Evolutionary conservation across 2,888 invertebrate genomes (phyloP).

Genomic region (Bombylius major): DNA sequence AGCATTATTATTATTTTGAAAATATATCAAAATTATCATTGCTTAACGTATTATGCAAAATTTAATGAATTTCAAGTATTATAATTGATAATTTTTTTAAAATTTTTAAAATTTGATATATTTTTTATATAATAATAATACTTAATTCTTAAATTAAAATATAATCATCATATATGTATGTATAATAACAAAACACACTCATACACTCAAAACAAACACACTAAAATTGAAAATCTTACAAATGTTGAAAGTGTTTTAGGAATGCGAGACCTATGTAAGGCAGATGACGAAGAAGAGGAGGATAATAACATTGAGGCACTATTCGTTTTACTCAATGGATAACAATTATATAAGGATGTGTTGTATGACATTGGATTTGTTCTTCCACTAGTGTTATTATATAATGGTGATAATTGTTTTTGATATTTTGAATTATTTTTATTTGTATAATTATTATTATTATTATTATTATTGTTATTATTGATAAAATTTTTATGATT

Average conservation of each 20-base stretch:
- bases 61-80: no score
- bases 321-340: conserved; percentile 15
- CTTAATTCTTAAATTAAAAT: no score
- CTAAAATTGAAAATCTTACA: conserved; percentile 28
- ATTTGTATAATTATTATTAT: conserved; percentile 12
- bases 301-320: conserved; percentile 28
- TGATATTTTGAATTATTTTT: neutral
- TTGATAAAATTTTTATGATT: conserved; percentile 7
- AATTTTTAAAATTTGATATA: no score
- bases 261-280: conserved; percentile 38
- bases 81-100: no score
- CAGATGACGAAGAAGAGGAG: conserved; percentile 39
- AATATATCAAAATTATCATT: no score
- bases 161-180: no score
- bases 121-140: no score
- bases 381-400: conserved; percentile 17
- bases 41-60: no score
- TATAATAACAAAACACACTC: no score
- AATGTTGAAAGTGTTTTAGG: conserved; percentile 37
- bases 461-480: conserved; percentile 7
- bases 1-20: no score
- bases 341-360: conserved; percentile 3
- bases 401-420: no score
- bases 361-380: conserved; percentile 20
- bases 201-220: conserved; percentile 6